A percentile compares a stretch with the other conserved stretches of the same genome.
Conservation (phyloP, 2,888 invertebrate genomes). For the Leucania comma region DNA sequence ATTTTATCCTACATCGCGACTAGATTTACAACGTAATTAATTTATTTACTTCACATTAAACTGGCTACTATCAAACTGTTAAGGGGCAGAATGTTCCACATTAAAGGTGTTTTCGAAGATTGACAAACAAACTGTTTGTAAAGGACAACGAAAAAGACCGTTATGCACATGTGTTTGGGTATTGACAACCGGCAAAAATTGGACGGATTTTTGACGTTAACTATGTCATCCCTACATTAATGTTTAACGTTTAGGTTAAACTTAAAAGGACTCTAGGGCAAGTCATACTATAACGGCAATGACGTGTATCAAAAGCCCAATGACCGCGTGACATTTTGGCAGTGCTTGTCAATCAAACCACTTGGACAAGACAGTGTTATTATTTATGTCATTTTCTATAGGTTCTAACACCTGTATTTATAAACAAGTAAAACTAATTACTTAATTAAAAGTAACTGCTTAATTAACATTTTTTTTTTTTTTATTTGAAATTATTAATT, state of each 20-base stretch:
- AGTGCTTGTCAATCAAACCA: too few species aligned
- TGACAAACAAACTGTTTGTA: constrained; percentile 8
- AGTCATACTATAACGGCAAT: background rate
- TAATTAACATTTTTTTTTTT: too few species aligned
- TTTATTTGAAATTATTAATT: too few species aligned
- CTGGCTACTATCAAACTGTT: constrained; percentile 55
- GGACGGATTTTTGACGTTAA: constrained; percentile 3
- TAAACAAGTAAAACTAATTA: too few species aligned
- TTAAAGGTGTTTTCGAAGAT: background rate
- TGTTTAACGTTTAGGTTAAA: background rate
- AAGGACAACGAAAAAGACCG: background rate
- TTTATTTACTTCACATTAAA: constrained; percentile 64
- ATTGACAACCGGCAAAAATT: constrained; percentile 17
- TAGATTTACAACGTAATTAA: constrained; percentile 66
- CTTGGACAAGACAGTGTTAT: too few species aligned
- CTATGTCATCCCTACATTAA: constrained; percentile 3
- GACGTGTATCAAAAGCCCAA: background rate
- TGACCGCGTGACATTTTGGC: background rate
- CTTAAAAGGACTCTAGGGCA: background rate
- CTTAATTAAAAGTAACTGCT: too few species aligned
- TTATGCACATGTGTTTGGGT: constrained; percentile 4
- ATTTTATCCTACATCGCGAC: constrained; percentile 60
- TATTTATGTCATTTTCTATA: too few species aligned
- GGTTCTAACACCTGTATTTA: too few species aligned
- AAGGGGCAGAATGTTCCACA: constrained; percentile 40